phyloP scores from a whole-genome alignment of 2,113 vertebrate species.

The Nannobrachium achirus region DNA sequence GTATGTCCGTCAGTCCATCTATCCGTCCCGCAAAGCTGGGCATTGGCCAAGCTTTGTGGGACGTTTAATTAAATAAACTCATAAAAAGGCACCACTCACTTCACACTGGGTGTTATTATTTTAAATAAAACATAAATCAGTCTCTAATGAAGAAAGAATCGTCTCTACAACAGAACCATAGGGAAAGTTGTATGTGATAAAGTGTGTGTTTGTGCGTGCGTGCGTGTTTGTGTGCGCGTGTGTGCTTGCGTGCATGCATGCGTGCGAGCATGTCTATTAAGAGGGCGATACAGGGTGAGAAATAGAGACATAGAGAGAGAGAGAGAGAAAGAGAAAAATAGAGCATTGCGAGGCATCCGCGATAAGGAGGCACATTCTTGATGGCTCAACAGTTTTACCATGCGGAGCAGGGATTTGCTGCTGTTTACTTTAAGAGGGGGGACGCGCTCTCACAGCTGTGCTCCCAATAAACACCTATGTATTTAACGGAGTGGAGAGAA shows the following conservation, averaged over 20 bases:
- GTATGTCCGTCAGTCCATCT: no score
- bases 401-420: conserved; percentile 50
- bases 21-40: no score
- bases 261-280: conserved; percentile 38
- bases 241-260: not conserved
- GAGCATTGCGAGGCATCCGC: conserved; percentile 19
- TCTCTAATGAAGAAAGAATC: conserved; percentile 35
- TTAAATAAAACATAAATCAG: no score
- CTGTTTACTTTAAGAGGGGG: conserved; percentile 64
- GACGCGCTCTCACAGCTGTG: conserved; percentile 61
- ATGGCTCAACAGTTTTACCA: conserved; percentile 63
- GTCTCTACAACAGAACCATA: conserved; percentile 36
- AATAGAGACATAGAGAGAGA: conserved; percentile 3
- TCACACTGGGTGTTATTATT: no score
- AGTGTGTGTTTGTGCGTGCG: no score
- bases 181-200: no score
- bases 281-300: conserved; percentile 9
- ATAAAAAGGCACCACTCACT: no score
- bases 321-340: conserved; percentile 19
- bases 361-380: conserved; percentile 66
- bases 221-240: no score
- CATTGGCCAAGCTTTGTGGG: no score
- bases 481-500: conserved; percentile 57
- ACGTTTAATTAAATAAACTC: no score
- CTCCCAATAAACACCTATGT: conserved; percentile 69